Evolutionary conservation across 2,797 vertebrate species (phyloP), one percentile per base, ranked within the genome.

Genomic region (Eupleurogrammus muticus): DNA sequence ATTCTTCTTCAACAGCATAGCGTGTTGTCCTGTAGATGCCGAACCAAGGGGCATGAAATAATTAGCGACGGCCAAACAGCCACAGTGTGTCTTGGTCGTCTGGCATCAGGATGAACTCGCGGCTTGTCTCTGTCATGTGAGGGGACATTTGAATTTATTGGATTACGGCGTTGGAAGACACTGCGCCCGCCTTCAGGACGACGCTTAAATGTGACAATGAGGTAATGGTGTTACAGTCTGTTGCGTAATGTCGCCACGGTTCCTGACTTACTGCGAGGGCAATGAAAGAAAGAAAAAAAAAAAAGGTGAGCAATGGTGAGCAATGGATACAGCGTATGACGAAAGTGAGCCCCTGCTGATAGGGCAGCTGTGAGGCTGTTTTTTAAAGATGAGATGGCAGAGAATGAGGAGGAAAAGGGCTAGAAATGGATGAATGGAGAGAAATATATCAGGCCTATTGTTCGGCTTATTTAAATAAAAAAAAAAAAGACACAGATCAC

Each of bases 21-120:
- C 84, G 83, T 94, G 92, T 93, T 92, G 91, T 94, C 94, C 94
- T 90, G 88, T 90, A 94, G 94, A 86, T 32, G 88, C 92, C 95
- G 94, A 96, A 97, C 97, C 96, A 97, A 96, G 95, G 96, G 97
- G 96, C 96, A 97, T 96, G 95, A 98, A 97, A 98, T 99, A 98
- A 99, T 99, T 97, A 97, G 95, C 96, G 94, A 96, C 96, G 95
- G 94, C 95, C 94, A 87, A 95, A 89, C 95, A 96, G 95, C 94
- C 94, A 90, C 95, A 94, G 95, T 94, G 86, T 79, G 73, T 77
- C 82, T 81, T 1, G 75, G 68, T 65, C 66, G 66, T 84, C 80
- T 86, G 79, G 80, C 81, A 72, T 55, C 56, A 69, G 66, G 62
- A 84, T 80, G 78, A 84, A 82, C 83, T 85, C 80, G 79, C 81